A percentile compares a stretch with the other conserved stretches of the same genome.
Conservation (phyloP, 2,797 vertebrate species). For the Meriones psammophilus region DNA sequence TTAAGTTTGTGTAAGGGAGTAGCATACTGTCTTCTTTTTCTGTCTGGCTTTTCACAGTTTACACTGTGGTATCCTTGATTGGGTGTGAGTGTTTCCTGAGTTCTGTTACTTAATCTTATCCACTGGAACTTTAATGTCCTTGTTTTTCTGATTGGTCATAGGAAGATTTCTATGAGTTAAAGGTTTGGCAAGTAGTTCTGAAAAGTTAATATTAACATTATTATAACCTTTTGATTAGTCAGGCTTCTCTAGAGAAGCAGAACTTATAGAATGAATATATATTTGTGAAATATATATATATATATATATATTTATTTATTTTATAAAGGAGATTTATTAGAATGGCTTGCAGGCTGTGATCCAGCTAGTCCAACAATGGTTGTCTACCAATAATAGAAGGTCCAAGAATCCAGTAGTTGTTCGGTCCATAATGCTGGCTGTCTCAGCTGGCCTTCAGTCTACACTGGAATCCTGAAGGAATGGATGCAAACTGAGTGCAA, state of each 20-base stretch:
- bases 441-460: neutral
- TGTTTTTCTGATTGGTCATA: slow-evolving; percentile 48
- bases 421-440: neutral
- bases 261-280: neutral
- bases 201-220: slow-evolving; percentile 60
- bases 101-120: slow-evolving; percentile 66
- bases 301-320: too few species aligned
- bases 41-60: neutral
- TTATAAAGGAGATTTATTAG: neutral
- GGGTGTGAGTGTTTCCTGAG: neutral
- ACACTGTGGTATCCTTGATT: neutral
- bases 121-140: slow-evolving; percentile 29
- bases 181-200: slow-evolving; percentile 35
- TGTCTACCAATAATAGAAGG: neutral
- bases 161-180: slow-evolving; percentile 44
- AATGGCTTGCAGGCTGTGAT: neutral
- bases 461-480: neutral
- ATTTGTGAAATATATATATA: too few species aligned
- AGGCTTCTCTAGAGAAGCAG: neutral
- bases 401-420: neutral
- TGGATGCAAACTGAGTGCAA: neutral
- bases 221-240: slow-evolving; percentile 11
- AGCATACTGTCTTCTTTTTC: neutral
- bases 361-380: neutral
- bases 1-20: neutral